Evolutionary conservation across 1,140 invertebrate species (phyloP).

Genomic region (Bombus difficillimus): DNA sequence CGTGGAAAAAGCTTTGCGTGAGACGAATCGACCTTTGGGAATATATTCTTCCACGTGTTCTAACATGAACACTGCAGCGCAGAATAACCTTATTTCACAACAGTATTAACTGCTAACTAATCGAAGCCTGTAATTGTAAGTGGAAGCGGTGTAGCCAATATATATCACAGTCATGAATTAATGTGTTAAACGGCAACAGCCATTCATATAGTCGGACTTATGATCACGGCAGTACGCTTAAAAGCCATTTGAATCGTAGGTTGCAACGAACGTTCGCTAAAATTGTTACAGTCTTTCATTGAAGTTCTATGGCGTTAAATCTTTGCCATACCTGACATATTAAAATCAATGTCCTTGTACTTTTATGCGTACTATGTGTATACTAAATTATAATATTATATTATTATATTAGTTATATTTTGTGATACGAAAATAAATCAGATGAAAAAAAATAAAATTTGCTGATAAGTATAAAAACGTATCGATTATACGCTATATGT

Average conservation of each 20-base stretch:
- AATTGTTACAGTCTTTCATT: neutral
- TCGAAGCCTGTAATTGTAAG: neutral
- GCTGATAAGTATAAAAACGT: no score
- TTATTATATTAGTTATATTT: no score
- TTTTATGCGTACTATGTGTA: no score
- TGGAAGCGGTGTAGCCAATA: neutral
- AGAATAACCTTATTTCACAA: neutral
- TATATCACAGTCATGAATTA: neutral
- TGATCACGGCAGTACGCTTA: neutral
- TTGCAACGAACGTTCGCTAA: neutral
- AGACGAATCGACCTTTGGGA: neutral
- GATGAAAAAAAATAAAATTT: no score
- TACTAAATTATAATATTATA: no score
- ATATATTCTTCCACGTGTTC: neutral
- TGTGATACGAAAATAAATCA: no score
- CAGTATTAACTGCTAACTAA: no score
- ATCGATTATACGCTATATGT: no score
- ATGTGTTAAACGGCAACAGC: neutral
- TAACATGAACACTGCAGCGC: no score
- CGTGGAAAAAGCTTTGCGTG: neutral
- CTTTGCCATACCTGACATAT: neutral
- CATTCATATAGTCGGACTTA: no score
- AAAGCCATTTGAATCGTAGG: neutral
- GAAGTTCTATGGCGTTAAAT: neutral
- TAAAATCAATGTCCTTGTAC: no score